Evolutionary conservation across 2,888 invertebrate species (phyloP).

Genomic region (Drosophila limbata): DNA sequence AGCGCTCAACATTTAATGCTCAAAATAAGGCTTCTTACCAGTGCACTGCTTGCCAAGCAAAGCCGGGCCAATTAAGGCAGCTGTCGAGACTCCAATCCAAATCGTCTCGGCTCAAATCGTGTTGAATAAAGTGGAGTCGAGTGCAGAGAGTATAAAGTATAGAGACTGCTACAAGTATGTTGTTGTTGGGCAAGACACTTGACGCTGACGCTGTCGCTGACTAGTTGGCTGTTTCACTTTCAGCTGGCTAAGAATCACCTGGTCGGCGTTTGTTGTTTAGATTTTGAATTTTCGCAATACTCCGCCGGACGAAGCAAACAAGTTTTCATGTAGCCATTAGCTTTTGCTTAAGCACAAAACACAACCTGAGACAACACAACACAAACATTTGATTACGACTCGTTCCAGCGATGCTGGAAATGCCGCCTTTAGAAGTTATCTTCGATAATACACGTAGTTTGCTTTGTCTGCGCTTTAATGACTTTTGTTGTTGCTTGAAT

Average conservation of each 20-base stretch:
- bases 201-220: slow-evolving; percentile 14
- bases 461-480: slow-evolving; percentile 37
- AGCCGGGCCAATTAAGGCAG: slow-evolving; percentile 52
- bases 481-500: slow-evolving; percentile 28
- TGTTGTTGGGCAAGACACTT: slow-evolving; percentile 71
- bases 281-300: slow-evolving; percentile 77
- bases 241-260: slow-evolving; percentile 76
- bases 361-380: slow-evolving; percentile 12
- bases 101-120: slow-evolving; percentile 15
- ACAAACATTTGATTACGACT: slow-evolving; percentile 60
- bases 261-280: slow-evolving; percentile 44
- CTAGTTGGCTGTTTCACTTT: slow-evolving; percentile 68
- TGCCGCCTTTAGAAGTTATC: slow-evolving; percentile 62
- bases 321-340: slow-evolving; percentile 57
- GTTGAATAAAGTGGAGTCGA: slow-evolving; percentile 23
- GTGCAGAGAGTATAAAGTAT: slow-evolving; percentile 7
- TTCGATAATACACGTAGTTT: slow-evolving; percentile 24
- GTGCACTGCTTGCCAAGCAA: neutral
- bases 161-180: slow-evolving; percentile 37
- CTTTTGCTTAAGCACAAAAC: slow-evolving; percentile 36
- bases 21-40: slow-evolving; percentile 20
- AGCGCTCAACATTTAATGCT: slow-evolving; percentile 40
- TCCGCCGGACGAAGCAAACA: slow-evolving; percentile 56
- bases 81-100: slow-evolving; percentile 26
- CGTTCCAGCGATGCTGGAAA: slow-evolving; percentile 22